These are phyloP conservation scores for Drosophila peninsularis DNA, from an alignment of 2,888 invertebrate species.

Conservation along the genomic window DNA sequence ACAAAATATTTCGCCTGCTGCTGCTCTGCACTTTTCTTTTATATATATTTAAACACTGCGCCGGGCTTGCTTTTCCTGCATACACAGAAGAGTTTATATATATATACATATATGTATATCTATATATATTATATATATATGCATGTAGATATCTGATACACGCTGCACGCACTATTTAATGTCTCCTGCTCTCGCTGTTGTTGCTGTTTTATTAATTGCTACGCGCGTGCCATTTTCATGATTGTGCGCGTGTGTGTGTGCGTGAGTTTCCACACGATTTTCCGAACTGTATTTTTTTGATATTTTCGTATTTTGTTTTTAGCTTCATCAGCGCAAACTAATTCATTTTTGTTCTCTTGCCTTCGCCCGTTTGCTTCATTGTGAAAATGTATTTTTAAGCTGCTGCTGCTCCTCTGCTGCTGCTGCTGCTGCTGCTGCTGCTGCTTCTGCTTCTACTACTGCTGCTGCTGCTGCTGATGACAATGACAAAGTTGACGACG, in stretches of 20 bases:
- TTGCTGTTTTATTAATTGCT: constrained; percentile 62
- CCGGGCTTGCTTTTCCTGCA: constrained; percentile 59
- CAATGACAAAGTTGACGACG: constrained; percentile 77
- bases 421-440: constrained; percentile 35
- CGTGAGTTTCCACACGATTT: constrained; percentile 29
- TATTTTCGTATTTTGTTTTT: constrained; percentile 49
- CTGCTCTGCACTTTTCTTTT: constrained; percentile 39
- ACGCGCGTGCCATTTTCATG: constrained; percentile 71
- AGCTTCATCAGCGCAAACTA: constrained; percentile 49
- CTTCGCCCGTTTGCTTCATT: constrained; percentile 75
- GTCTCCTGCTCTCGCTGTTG: constrained; percentile 30
- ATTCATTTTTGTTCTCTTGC: constrained; percentile 63
- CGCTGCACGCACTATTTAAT: constrained; percentile 36
- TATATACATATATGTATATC: constrained; percentile 10
- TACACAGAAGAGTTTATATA: constrained; percentile 23
- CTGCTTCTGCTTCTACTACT: constrained; percentile 36
- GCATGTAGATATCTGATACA: constrained; percentile 19
- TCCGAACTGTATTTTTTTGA: constrained; percentile 27
- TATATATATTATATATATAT: not conserved
- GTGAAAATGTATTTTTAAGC: constrained; percentile 80
- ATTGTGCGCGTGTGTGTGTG: constrained; percentile 6
- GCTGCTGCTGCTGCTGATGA: constrained; percentile 58
- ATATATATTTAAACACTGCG: constrained; percentile 47
- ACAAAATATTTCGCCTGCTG: constrained; percentile 20
- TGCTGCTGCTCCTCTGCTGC: constrained; percentile 56